Base-by-base conservation (phyloP, 1,140 invertebrate genomes). In the Leptonema lineaticorne region DNA sequence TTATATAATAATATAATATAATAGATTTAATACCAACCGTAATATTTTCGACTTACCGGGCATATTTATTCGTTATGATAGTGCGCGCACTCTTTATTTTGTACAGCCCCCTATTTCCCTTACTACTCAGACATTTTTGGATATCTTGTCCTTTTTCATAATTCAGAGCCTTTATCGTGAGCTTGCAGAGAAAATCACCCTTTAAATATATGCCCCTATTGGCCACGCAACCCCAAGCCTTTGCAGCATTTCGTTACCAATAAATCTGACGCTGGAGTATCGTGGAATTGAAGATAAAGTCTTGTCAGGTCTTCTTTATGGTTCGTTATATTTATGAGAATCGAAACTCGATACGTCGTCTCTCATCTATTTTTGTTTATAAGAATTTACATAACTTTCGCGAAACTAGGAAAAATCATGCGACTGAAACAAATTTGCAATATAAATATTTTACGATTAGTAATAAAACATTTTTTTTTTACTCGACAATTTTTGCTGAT, bases 201-300 rank as follows among this genome's bases (percentile, higher is more conserved):
- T 68, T 62, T 60, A 62, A 68, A 68, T 68, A 68, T 50, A 50
- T 53, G 45, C 37, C 48, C 41, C 28, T 18, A 27, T 62, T 24
- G 6, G 24, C 33, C 41, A n/a, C n/a, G n/a, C n/a, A n/a, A n/a
- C n/a, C n/a, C n/a, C n/a, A n/a, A n/a, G n/a, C n/a, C n/a, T n/a
- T n/a, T n/a, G n/a, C n/a, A 24, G 37, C 24, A 30, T 60, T 68
- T 68, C 58, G 24, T 8, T 50, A 33, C 57, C 45, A 53, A 68
- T 68, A 68, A 68, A 68, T 68, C 59, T 22, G 16, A 45, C 41
- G 2, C n/a, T 18, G 41, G n/a, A 67, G 64, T 67, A 56, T 37
- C 64, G 16, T 6, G 18, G 50, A 29, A 37, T 30, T 24, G 30
- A 20, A 68, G 67, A 68, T 68, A 68, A 63, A 68, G 67, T 20